These are phyloP conservation scores for Orthonevra nobilis DNA, from an alignment of 2,888 invertebrate species.

Conservation along the genomic window DNA sequence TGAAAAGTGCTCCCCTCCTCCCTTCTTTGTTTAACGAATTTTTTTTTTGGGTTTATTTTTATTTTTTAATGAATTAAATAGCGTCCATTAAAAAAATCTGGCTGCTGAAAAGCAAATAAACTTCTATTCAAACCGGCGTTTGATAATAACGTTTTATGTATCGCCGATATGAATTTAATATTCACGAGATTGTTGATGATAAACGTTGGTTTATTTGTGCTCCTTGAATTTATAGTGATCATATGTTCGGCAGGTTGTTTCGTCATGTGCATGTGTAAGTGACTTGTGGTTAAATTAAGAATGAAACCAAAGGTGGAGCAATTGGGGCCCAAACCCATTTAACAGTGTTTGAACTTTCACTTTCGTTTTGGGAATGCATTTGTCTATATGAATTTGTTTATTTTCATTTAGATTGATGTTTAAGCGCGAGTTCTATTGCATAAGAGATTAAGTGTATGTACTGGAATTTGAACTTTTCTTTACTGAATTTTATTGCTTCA, in stretches of 20 bases:
- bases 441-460: slow-evolving; percentile 16
- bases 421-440: slow-evolving; percentile 32
- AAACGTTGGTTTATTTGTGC: neutral
- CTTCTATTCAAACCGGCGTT: no score
- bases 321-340: neutral
- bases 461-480: slow-evolving; percentile 22
- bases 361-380: slow-evolving; percentile 11
- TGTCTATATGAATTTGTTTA: neutral
- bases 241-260: neutral
- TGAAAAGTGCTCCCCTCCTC: slow-evolving; percentile 2
- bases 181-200: neutral
- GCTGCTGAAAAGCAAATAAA: slow-evolving; percentile 38
- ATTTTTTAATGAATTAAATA: slow-evolving; percentile 8
- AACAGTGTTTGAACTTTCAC: slow-evolving; percentile 41
- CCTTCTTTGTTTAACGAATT: neutral
- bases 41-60: no score
- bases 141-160: no score
- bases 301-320: neutral
- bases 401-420: slow-evolving; percentile 11
- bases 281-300: neutral
- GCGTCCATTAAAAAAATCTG: neutral
- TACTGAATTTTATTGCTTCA: neutral
- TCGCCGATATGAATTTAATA: no score
- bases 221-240: neutral
- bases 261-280: neutral